phyloP scores from a whole-genome alignment of 2,888 invertebrate species.

The Agrotis puta region DNA sequence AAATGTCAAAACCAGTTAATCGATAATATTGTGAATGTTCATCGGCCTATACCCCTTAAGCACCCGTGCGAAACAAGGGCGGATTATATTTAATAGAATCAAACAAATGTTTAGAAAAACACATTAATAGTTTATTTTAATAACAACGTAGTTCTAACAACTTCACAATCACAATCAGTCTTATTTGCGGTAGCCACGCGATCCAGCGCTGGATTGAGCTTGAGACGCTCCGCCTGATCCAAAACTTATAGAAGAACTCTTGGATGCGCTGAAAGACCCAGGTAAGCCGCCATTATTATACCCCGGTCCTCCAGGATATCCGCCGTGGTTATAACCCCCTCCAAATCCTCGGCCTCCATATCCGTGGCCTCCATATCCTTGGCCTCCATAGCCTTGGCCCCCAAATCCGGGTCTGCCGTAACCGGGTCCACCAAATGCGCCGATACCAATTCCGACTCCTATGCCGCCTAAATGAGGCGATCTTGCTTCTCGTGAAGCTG shows the following conservation, averaged over 20 bases:
- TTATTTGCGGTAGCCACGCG: conserved; percentile 35
- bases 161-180: conserved; percentile 4
- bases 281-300: conserved; percentile 31
- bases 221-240: conserved; percentile 40
- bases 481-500: conserved; percentile 39
- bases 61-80: too few species aligned
- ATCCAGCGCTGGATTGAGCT: conserved; percentile 43
- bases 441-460: conserved; percentile 27
- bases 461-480: conserved; percentile 49
- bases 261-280: conserved; percentile 71
- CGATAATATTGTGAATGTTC: too few species aligned
- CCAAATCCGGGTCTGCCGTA: conserved; percentile 51
- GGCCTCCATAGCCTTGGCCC: conserved; percentile 46
- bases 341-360: conserved; percentile 10
- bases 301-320: conserved; percentile 37
- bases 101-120: neutral
- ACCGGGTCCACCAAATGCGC: conserved; percentile 41
- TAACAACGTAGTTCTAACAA: conserved; percentile 1
- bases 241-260: conserved; percentile 64
- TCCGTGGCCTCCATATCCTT: conserved; percentile 32
- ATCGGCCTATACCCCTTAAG: too few species aligned
- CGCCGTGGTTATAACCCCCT: conserved; percentile 21
- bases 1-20: too few species aligned
- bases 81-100: neutral
- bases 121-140: conserved; percentile 2